Conservation (phyloP, 2,797 vertebrate species). For the Amphiprion clarkii region DNA sequence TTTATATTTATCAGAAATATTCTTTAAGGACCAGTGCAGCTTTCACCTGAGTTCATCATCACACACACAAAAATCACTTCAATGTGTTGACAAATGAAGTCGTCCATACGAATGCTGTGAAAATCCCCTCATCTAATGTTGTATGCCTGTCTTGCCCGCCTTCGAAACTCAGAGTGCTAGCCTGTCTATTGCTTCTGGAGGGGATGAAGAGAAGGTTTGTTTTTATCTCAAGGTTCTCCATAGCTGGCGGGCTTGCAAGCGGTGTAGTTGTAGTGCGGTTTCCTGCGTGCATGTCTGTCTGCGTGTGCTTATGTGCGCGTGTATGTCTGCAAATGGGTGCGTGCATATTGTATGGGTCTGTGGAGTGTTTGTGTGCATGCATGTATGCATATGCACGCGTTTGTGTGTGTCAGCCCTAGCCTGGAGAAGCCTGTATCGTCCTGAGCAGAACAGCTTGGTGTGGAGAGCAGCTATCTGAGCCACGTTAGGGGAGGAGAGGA, state of each 20-base stretch:
- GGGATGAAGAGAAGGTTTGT: constrained; percentile 76
- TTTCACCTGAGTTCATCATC: constrained; percentile 69
- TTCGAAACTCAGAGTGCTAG: constrained; percentile 59
- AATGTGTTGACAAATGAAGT: constrained; percentile 72
- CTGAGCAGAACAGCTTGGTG: constrained; percentile 73
- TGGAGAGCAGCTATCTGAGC: constrained; percentile 76
- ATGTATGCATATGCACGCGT: background rate
- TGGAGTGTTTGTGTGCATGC: constrained; percentile 13
- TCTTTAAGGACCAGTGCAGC: constrained; percentile 43
- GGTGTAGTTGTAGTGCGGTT: constrained; percentile 65
- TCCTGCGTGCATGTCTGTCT: constrained; percentile 56
- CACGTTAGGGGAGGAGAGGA: constrained; percentile 69
- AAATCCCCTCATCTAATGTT: constrained; percentile 67
- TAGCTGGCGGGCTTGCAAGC: constrained; percentile 75
- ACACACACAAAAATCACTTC: constrained; percentile 51
- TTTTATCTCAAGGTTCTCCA: constrained; percentile 82
- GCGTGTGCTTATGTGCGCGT: constrained; percentile 25
- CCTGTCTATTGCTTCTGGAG: constrained; percentile 72
- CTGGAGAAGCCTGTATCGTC: constrained; percentile 70
- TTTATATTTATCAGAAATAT: constrained; percentile 40
- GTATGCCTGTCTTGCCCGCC: constrained; percentile 58
- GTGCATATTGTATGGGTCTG: constrained; percentile 20
- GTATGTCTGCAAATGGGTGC: constrained; percentile 38
- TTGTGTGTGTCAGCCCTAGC: constrained; percentile 59
- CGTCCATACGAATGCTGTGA: constrained; percentile 40